Base-by-base conservation (phyloP, 1,140 invertebrate species). In the Drosophila mauritiana region DNA sequence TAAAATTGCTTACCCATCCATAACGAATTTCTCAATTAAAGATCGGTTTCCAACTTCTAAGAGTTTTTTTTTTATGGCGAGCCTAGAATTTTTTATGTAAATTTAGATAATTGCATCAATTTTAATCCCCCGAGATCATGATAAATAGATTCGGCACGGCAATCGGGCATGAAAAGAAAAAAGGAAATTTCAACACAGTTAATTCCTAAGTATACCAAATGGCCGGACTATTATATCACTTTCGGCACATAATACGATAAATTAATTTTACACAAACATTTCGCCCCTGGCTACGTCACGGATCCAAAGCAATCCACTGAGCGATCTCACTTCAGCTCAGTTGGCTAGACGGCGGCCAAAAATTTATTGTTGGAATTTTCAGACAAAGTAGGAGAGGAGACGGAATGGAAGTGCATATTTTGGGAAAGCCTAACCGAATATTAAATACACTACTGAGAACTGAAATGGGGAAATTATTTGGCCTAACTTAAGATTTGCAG, bases 161-260 rank as follows among this genome's bases (percentile, higher is more conserved):
- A 48, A 68, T 65, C 20, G 25, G 59, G 48, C 64, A 43, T 62
- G 45, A 63, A 58, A 58, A 74, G 73, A 77, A 77, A 53, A 65
- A 62, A 51, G 57, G 49, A 52, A 76, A 82, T 86, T 86, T 88
- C 82, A 63, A 86, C 82, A 86, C 7, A n/a, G 58, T 27, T 74
- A 74, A 73, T 74, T 56, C 72, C 45, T 4, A 31, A 54, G 39
- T 11, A 49, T 64, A 37, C 42, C 49, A 57, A 52, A 62, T 62
- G 49, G 39, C 40, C 20, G 20, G 36, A 40, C 80, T 69, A 76
- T 84, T 88, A 69, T 76, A 86, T 88, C 75, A 88, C 80, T 88
- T 79, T 86, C 70, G 62, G 75, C 83, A 83, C 75, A 88, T 79
- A 86, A 83, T 83, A 83, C 70, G 70, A 86, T 86, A 83, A 86